These are phyloP conservation scores for Timema podura DNA, from an alignment of 2,888 invertebrate genomes.

Conservation along the genomic window DNA sequence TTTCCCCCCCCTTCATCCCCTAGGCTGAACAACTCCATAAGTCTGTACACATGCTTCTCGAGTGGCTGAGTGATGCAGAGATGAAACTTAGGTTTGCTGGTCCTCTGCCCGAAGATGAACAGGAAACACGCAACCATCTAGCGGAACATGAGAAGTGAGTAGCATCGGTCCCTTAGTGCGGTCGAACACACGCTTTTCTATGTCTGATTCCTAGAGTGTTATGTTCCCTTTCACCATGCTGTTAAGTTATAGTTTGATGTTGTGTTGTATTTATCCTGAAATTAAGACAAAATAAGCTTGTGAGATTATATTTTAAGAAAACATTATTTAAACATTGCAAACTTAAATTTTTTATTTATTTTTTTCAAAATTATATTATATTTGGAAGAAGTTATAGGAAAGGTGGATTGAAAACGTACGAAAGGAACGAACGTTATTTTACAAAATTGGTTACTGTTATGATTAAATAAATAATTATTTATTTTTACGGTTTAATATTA, in stretches of 20 bases:
- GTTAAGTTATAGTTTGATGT: background rate
- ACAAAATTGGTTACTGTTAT: too few relatives aligned
- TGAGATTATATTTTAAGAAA: too few relatives aligned
- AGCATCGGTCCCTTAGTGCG: constrained; percentile 18
- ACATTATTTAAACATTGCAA: too few relatives aligned
- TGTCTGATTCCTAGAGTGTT: constrained; percentile 50
- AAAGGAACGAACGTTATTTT: too few relatives aligned
- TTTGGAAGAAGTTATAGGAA: background rate
- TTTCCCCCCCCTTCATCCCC: too few relatives aligned
- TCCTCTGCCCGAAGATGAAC: constrained; percentile 86
- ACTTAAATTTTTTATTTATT: background rate
- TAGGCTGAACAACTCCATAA: constrained; percentile 90
- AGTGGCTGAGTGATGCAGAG: constrained; percentile 96
- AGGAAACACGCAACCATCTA: constrained; percentile 76
- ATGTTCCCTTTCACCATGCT: background rate
- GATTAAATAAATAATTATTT: too few relatives aligned
- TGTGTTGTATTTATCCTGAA: too few relatives aligned
- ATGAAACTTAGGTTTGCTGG: constrained; percentile 91
- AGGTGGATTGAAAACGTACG: too few relatives aligned
- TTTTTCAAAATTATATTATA: background rate
- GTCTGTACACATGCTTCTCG: constrained; percentile 88
- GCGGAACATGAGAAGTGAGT: constrained; percentile 70
- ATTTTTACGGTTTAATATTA: too few relatives aligned
- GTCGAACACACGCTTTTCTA: too few relatives aligned
- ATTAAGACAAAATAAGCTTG: too few relatives aligned